Conservation (phyloP, 2,113 vertebrate species). For the Pterocles orientalis region DNA sequence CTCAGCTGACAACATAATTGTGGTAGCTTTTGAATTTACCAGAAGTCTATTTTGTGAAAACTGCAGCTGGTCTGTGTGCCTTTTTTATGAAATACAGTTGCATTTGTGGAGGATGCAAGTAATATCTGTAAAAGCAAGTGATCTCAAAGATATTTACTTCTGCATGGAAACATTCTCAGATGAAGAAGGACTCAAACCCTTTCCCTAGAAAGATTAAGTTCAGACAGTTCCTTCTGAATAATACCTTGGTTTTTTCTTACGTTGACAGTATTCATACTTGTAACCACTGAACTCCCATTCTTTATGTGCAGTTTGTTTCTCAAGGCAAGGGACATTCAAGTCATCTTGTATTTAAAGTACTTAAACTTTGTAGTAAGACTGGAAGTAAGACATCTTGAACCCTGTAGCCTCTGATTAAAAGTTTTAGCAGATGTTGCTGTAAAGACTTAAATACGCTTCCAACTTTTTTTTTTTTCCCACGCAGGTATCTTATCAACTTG, state of each 20-base stretch:
- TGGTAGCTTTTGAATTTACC: neutral
- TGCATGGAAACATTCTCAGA: neutral
- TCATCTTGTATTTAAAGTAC: neutral
- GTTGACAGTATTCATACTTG: neutral
- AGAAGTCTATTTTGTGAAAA: neutral
- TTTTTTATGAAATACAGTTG: neutral
- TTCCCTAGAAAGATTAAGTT: neutral
- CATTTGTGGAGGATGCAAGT: neutral
- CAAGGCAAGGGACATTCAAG: neutral
- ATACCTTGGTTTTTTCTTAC: neutral
- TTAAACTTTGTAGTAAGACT: neutral
- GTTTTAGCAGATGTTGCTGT: neutral
- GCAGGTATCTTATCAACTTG: neutral
- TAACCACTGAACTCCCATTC: neutral
- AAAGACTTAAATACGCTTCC: neutral
- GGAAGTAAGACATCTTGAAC: neutral
- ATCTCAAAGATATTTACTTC: neutral
- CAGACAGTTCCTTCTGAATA: neutral
- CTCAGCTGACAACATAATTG: neutral
- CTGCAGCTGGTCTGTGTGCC: neutral
- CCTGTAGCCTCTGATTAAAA: neutral
- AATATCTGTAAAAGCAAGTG: neutral
- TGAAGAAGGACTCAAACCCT: neutral
- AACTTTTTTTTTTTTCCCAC: neutral
- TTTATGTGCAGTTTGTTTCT: neutral